A percentile compares a stretch with the other conserved stretches of the same genome.
These are phyloP conservation scores for Psittacula echo DNA, from an alignment of 2,797 vertebrate species.

Conservation along the genomic window DNA sequence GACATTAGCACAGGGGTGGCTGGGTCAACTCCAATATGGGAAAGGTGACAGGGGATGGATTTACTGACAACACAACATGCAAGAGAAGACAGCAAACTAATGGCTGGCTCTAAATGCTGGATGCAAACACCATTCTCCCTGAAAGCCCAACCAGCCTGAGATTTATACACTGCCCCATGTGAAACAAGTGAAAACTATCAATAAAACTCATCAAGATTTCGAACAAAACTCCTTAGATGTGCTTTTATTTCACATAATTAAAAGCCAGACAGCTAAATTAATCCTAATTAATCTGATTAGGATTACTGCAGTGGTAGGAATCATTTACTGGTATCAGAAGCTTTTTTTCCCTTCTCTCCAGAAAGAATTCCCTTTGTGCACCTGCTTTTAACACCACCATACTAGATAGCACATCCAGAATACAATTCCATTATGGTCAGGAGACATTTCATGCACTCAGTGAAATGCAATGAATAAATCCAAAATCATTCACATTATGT, in stretches of 20 bases:
- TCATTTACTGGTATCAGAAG: neutral
- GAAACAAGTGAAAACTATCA: neutral
- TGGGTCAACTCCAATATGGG: neutral
- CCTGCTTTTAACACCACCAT: slow-evolving; percentile 12
- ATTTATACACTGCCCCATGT: neutral
- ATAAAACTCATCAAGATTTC: neutral
- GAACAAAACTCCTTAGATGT: neutral
- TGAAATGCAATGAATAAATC: neutral
- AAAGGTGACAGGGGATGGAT: neutral
- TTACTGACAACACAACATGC: neutral
- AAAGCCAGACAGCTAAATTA: neutral
- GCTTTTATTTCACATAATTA: neutral
- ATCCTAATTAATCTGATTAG: slow-evolving; percentile 17
- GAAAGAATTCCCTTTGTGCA: slow-evolving; percentile 15
- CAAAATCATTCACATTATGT: neutral
- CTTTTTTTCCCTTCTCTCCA: neutral
- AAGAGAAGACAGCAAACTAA: neutral
- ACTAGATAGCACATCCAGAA: neutral
- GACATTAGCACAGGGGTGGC: neutral
- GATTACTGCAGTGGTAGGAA: neutral
- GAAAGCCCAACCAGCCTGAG: neutral
- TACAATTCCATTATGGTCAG: neutral
- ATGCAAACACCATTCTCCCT: neutral
- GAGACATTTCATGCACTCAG: neutral
- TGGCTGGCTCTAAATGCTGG: neutral